Percentiles rank a stretch among this genome's conserved stretches.
phyloP scores from a whole-genome alignment of 2,797 vertebrate genomes.

The Crax fasciolata region DNA sequence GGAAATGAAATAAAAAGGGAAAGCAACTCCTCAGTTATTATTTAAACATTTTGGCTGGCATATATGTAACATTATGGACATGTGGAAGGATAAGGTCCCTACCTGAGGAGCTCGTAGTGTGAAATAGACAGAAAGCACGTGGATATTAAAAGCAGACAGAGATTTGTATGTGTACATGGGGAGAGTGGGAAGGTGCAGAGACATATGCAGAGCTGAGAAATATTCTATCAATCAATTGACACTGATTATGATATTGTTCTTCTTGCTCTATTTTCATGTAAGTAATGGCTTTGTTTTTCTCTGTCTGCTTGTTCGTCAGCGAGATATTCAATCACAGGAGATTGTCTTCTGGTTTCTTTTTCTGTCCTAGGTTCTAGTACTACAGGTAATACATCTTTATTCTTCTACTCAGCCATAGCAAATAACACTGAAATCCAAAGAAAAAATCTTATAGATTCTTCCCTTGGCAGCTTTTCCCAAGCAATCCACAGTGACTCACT shows the following conservation, averaged over 20 bases:
- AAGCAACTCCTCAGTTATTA: neutral
- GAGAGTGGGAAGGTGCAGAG: neutral
- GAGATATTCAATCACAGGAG: neutral
- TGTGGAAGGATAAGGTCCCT: slow-evolving; percentile 39
- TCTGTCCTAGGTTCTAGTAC: neutral
- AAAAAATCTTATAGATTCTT: slow-evolving; percentile 7
- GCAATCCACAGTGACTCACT: neutral
- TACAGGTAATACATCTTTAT: slow-evolving; percentile 1
- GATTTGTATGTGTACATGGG: neutral
- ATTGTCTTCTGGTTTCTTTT: slow-evolving; percentile 32
- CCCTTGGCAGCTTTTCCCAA: slow-evolving; percentile 9
- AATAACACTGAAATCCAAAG: neutral
- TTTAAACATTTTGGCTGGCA: slow-evolving; percentile 60
- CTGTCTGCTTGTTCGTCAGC: slow-evolving; percentile 8
- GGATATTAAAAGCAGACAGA: slow-evolving; percentile 39
- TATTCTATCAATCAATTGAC: slow-evolving; percentile 8
- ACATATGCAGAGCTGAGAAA: slow-evolving; percentile 42
- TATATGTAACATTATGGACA: slow-evolving; percentile 47
- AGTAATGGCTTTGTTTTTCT: slow-evolving; percentile 23
- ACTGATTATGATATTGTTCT: slow-evolving; percentile 40
- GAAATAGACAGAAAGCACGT: slow-evolving; percentile 50
- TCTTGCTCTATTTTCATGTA: slow-evolving; percentile 31
- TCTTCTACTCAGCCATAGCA: slow-evolving; percentile 4
- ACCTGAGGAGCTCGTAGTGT: slow-evolving; percentile 41
- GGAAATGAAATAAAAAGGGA: neutral